Percentiles rank a stretch among this genome's conserved stretches.
These are phyloP conservation scores for Endomychus coccineus DNA, from an alignment of 2,888 invertebrate genomes.

Conservation along the genomic window DNA sequence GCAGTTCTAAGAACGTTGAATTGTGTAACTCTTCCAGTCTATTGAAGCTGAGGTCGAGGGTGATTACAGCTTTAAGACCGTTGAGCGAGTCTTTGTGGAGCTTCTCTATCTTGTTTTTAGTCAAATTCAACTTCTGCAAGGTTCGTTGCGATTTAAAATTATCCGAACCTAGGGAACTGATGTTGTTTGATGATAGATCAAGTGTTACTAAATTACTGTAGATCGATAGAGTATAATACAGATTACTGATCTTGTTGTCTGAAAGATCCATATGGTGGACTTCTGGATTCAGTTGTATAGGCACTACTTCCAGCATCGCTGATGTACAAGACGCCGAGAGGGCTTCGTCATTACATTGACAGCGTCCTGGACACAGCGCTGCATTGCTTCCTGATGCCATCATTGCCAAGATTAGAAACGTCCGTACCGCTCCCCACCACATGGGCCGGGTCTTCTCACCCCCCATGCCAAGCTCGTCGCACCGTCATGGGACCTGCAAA, in stretches of 20 bases:
- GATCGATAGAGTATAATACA: conserved; percentile 71
- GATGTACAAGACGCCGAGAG: conserved; percentile 69
- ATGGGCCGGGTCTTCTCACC: conserved; percentile 40
- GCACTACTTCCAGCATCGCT: conserved; percentile 75
- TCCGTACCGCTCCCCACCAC: conserved; percentile 44
- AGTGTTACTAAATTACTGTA: conserved; percentile 73
- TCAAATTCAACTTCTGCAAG: conserved; percentile 68
- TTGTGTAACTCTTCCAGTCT: conserved; percentile 65
- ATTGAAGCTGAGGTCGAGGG: conserved; percentile 71
- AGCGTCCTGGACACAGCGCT: conserved; percentile 65
- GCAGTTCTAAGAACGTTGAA: conserved; percentile 71
- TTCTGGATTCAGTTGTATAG: conserved; percentile 84
- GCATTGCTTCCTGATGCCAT: conserved; percentile 34
- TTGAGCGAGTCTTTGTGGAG: conserved; percentile 70
- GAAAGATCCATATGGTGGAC: conserved; percentile 74
- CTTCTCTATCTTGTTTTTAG: conserved; percentile 63
- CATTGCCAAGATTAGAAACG: conserved; percentile 47
- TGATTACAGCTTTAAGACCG: conserved; percentile 59
- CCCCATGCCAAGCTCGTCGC: conserved; percentile 40
- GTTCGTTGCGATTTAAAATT: conserved; percentile 74
- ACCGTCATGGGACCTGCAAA: conserved; percentile 42
- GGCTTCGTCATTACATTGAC: conserved; percentile 74
- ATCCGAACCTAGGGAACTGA: conserved; percentile 70
- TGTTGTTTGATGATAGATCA: conserved; percentile 75
- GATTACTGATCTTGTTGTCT: conserved; percentile 72